A percentile compares a stretch with the other conserved stretches of the same genome.
Conservation (phyloP, 2,797 vertebrate species). For the Sebastes minor region DNA sequence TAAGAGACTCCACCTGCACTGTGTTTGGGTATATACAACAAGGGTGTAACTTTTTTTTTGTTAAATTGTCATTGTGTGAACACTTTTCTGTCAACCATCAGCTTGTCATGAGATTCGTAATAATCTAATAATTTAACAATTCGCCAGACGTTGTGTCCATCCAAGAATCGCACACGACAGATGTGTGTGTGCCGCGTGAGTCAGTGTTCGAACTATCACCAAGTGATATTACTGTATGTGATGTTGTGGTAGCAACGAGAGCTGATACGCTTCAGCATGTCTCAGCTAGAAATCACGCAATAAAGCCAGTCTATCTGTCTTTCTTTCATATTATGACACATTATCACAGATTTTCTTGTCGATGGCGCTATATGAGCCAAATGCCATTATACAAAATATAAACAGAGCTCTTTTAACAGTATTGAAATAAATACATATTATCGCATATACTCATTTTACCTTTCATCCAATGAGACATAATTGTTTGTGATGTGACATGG, state of each 20-base stretch:
- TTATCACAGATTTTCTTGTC: background rate
- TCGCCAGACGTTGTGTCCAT: constrained; percentile 14
- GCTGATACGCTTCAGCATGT: background rate
- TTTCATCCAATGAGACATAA: constrained; percentile 2
- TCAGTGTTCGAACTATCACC: constrained; percentile 23
- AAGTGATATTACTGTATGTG: constrained; percentile 5
- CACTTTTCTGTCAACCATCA: background rate
- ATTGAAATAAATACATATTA: background rate
- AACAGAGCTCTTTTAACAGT: background rate
- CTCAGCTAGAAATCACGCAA: background rate
- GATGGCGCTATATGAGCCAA: background rate
- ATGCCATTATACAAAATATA: background rate
- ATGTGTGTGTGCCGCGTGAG: constrained; percentile 7
- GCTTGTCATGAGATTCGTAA: background rate
- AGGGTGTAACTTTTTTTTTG: background rate
- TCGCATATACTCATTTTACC: background rate
- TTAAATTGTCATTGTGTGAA: background rate
- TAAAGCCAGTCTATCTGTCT: background rate
- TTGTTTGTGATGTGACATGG: constrained; percentile 1
- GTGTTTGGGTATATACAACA: background rate
- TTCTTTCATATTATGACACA: background rate
- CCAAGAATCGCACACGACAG: constrained; percentile 25
- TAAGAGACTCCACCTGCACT: background rate
- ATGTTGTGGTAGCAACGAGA: background rate
- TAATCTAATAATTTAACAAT: constrained; percentile 5